Evolutionary conservation across 2,888 invertebrate species (phyloP), one percentile per base, ranked within the genome.

Genomic region (Myopa testacea): DNA sequence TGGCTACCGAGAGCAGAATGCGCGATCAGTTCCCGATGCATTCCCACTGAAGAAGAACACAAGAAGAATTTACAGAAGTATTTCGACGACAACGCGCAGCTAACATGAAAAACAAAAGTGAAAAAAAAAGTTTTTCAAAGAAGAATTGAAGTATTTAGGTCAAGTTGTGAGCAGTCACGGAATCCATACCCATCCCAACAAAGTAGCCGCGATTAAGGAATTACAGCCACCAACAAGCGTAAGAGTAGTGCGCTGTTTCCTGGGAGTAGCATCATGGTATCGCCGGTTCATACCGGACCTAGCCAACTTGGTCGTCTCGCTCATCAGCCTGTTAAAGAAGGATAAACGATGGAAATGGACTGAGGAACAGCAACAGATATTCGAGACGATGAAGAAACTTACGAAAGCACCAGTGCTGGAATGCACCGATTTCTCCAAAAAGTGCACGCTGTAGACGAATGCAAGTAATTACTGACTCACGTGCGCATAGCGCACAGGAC

Each of bases 271-370:
- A 16, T 60, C 75, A 4, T 58, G 52, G 55, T 34, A n/a, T 76
- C 34, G 80, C 1, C 73, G 79, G 3, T 80, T 79, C 34, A 67
- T 80, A 0, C 77, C 75, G 3, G 60, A 78, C 4, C 77, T 78
- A 8, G 50, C 78, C 0, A 55, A 19, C 12, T 3, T 75, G 3
- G 68, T 60, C 1, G 40, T 58, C 4, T 76, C 78, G 0, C n/a
- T 81, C 4, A 79, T 78, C 3, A 40, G 65, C 10, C 37, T 72
- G 12, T 26, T 81, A 3, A 78, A 80, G 52, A 79, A 79, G 45
- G 74, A 58, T 7, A 72, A 77, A n/a, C 62, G 68, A 16, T 80
- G 52, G 71, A 62, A 72, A 75, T 80, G 76, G 71, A 65, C 65
- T 19, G 67, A 55, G 16, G 67, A 75, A 14, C 77, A 78, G 34